Conservation (phyloP, 1,140 invertebrate genomes). For the Caenorhabditis tropicalis region DNA sequence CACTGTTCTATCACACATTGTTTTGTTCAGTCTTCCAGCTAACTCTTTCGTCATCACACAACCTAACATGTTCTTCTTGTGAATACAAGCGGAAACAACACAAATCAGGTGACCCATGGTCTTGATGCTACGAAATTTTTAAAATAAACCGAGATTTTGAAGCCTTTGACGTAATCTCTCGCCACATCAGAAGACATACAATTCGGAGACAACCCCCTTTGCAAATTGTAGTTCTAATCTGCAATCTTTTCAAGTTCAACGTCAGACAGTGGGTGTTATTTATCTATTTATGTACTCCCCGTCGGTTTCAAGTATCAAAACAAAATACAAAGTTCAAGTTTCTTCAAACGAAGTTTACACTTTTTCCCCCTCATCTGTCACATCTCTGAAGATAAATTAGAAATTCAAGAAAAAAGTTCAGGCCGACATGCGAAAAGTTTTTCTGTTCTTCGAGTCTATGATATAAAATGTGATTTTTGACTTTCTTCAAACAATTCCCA, state of each 20-base stretch:
- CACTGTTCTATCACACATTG: too few species aligned
- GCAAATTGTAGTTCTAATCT: too few species aligned
- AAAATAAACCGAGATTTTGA: background rate
- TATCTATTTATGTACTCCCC: background rate
- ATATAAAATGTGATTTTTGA: too few species aligned
- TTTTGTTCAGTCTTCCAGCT: too few species aligned
- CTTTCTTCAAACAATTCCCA: too few species aligned
- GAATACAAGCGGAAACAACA: too few species aligned
- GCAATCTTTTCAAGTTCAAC: background rate
- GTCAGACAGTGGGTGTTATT: background rate
- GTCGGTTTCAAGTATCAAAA: background rate
- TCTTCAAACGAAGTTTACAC: background rate
- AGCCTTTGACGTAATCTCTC: background rate
- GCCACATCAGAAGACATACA: background rate
- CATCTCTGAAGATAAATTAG: constrained; percentile 13
- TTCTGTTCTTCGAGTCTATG: background rate
- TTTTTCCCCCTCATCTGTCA: background rate
- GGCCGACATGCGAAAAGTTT: constrained; percentile 1
- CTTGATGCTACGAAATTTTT: too few species aligned
- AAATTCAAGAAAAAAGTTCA: constrained; percentile 21
- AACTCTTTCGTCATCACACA: too few species aligned
- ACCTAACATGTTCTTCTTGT: too few species aligned
- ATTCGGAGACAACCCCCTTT: background rate
- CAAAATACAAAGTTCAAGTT: constrained; percentile 6
- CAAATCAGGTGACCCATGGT: too few species aligned